Base-by-base conservation (phyloP, 2,888 invertebrate genomes). In the Chydorus sphaericus region DNA sequence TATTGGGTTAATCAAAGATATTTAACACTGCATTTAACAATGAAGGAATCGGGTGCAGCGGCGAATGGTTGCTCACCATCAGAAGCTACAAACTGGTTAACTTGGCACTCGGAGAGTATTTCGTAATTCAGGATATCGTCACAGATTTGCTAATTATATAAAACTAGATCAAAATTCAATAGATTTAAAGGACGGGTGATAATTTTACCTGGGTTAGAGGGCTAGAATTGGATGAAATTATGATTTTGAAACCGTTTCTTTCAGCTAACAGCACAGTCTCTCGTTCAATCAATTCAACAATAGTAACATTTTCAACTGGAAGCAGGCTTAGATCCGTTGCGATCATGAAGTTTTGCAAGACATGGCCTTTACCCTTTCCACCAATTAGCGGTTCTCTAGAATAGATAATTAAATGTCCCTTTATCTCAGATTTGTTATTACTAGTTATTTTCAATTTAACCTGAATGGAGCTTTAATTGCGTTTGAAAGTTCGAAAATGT, bases 191-290 rank as follows among this genome's bases (percentile, higher is more conserved):
- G n/a, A 48, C 5, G n/a, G n/a, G 18, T 44, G 4, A 10, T 18
- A n/a, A 26, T 4, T 20, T 66, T 72, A 86, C 86, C 78, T 86
- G 85, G 26, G 90, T 90, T 16, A 90, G 72, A 0, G 88, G 85
- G 65, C 82, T 89, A 26, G 89, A 88, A 66, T 90, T 90, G 3
- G 88, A 88, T 2, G 90, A 88, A 61, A 90, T 81, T 28, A 90
- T 82, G 0, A 87, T 87, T 1, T 71, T 71, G 67, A 83, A 90
- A 7, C 77, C 70, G 55, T 78, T 76, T 2, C 74, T 72, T 57
- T 74, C 76, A 0, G 86, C 87, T 10, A 85, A 63, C 48, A 74
- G 71, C 60, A 86, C 69, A 4, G 82, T 82, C 62, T 85, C 82
- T 58, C 79, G 76, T 68, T 90, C 89, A 76, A 89, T 79, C 57